A percentile compares a stretch with the other conserved stretches of the same genome.
Evolutionary conservation across 2,113 vertebrate species (phyloP).

Genomic region (Heliornis fulica): DNA sequence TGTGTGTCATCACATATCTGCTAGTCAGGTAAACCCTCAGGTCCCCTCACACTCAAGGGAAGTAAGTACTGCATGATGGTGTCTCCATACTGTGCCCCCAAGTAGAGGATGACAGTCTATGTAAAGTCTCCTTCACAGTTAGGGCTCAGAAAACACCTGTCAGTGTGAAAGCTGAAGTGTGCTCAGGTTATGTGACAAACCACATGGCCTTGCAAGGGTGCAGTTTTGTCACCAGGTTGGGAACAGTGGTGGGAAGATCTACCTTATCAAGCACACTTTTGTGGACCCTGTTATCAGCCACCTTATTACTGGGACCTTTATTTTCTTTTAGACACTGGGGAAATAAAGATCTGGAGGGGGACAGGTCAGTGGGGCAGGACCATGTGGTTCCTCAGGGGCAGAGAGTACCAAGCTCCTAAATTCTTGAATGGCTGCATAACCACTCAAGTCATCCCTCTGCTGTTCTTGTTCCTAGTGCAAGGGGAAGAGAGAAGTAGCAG

Average conservation of each 20-base stretch:
- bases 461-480: accelerated
- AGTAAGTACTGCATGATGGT: neutral
- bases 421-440: neutral
- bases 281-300: neutral
- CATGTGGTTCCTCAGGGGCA: neutral
- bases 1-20: neutral
- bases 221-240: neutral
- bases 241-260: neutral
- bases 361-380: neutral
- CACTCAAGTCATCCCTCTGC: neutral
- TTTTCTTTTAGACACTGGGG: neutral
- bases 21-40: neutral
- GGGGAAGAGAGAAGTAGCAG: neutral
- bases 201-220: neutral
- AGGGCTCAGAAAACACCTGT: neutral
- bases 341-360: neutral
- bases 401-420: neutral
- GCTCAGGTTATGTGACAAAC: neutral
- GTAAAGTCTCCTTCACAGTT: neutral
- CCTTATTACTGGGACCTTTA: neutral
- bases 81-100: neutral
- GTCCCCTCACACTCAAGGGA: neutral
- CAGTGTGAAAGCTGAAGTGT: neutral
- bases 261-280: neutral
- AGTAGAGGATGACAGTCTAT: neutral